Evolutionary conservation across 2,113 vertebrate species (phyloP).

Genomic region (Campylorhamphus procurvoides): DNA sequence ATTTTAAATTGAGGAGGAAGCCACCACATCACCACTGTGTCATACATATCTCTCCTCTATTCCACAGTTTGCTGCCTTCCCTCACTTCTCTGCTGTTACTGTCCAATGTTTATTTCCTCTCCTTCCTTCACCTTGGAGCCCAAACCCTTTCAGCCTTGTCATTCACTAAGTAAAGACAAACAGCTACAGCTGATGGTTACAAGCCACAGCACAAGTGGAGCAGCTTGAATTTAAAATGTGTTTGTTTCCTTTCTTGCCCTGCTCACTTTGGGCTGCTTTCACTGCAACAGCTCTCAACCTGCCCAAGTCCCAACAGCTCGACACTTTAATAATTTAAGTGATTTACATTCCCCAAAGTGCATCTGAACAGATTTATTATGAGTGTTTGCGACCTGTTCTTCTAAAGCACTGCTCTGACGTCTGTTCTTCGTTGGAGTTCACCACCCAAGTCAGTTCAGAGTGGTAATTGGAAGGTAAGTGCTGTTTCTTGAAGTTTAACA

Average conservation of each 20-base stretch:
- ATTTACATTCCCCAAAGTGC: slow-evolving; percentile 61
- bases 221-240: slow-evolving; percentile 39
- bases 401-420: not conserved
- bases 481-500: not conserved
- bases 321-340: slow-evolving; percentile 73
- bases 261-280: slow-evolving; percentile 6
- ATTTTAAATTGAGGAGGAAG: not conserved
- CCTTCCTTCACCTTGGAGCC: not conserved
- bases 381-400: slow-evolving; percentile 4
- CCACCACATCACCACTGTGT: not conserved
- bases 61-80: not conserved
- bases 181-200: slow-evolving; percentile 8
- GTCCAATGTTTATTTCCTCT: not conserved
- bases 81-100: not conserved
- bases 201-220: not conserved
- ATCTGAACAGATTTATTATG: slow-evolving; percentile 39
- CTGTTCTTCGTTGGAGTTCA: not conserved
- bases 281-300: slow-evolving; percentile 22
- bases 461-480: not conserved
- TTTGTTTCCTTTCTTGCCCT: not conserved
- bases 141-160: not conserved
- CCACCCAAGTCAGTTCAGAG: not conserved
- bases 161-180: not conserved
- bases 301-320: slow-evolving; percentile 7
- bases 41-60: not conserved